phyloP scores from a whole-genome alignment of 2,113 vertebrate species.

The Labrus mixtus region DNA sequence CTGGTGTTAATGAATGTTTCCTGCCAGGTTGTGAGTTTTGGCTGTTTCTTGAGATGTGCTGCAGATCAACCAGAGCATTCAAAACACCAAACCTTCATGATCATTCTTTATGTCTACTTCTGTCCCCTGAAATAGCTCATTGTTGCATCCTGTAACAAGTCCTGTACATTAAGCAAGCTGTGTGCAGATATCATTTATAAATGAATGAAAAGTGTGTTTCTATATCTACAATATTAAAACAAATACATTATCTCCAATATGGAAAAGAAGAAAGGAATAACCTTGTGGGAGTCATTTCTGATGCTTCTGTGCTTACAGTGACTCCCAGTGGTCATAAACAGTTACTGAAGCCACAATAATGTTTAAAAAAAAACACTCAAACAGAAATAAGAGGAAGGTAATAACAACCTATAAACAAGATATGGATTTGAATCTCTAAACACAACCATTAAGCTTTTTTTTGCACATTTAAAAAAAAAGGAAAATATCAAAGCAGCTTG shows the following conservation, averaged over 20 bases:
- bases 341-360: constrained; percentile 40
- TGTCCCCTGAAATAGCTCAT: not conserved
- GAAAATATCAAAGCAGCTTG: too few species aligned
- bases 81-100: not conserved
- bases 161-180: not conserved
- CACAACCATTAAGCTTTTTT: too few species aligned
- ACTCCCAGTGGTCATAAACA: constrained; percentile 62
- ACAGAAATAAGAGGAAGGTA: not conserved
- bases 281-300: too few species aligned
- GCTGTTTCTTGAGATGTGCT: not conserved
- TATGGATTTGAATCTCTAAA: not conserved
- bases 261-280: not conserved
- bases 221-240: not conserved
- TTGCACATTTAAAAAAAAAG: too few species aligned
- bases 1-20: not conserved
- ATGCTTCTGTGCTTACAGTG: constrained; percentile 61
- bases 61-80: not conserved
- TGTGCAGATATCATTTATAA: not conserved
- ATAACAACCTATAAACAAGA: not conserved
- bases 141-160: not conserved
- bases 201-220: not conserved
- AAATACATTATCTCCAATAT: not conserved
- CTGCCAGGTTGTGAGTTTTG: not conserved
- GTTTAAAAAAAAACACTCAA: not conserved
- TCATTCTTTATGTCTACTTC: not conserved